Evolutionary conservation across 2,888 invertebrate genomes (phyloP).

Genomic region (Bruchidius siliquastri): DNA sequence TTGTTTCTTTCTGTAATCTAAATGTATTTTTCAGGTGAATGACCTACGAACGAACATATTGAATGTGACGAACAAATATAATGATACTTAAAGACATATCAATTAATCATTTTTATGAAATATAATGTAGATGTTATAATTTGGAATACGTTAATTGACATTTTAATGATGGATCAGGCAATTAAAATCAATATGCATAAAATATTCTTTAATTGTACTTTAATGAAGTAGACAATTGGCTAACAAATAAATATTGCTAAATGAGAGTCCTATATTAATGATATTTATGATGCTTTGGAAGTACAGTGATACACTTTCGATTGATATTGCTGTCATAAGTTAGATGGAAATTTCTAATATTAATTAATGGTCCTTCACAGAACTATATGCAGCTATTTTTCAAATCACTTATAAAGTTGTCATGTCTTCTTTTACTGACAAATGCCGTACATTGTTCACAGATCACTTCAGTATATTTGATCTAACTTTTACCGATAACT

Average conservation of each 20-base stretch:
- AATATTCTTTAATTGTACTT: not conserved
- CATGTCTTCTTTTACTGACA: not conserved
- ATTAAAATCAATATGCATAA: not conserved
- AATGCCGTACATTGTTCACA: conserved; percentile 17
- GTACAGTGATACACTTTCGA: not conserved
- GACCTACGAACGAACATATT: not conserved
- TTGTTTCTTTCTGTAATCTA: not conserved
- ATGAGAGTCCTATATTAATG: not conserved
- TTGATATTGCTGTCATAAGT: too few species aligned
- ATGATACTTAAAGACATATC: not conserved
- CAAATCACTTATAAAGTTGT: too few species aligned
- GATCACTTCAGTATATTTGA: conserved; percentile 44
- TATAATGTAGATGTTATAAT: not conserved
- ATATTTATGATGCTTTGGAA: not conserved
- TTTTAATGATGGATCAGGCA: not conserved
- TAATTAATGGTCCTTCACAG: too few species aligned
- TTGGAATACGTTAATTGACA: not conserved
- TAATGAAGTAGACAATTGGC: not conserved
- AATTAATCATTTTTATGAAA: not conserved
- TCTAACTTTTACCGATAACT: conserved; percentile 39
- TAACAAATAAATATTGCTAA: not conserved
- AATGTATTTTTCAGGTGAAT: not conserved
- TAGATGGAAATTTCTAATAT: too few species aligned
- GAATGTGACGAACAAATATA: not conserved
- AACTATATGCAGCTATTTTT: too few species aligned